phyloP scores from a whole-genome alignment of 1,140 invertebrate species.

The Chionoecetes opilio region DNA sequence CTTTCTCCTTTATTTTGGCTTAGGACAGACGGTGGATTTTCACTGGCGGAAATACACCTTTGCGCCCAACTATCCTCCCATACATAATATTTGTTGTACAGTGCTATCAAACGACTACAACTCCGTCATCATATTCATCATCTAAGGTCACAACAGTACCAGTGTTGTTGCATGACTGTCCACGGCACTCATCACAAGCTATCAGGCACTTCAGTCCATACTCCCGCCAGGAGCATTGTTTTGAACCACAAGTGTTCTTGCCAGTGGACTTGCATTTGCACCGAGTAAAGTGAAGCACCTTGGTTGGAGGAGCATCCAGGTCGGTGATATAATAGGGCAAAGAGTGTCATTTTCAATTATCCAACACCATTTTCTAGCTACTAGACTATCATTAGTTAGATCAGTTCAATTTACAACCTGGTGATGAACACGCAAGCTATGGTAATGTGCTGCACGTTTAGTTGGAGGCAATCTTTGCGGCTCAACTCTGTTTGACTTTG shows the following conservation, averaged over 20 bases:
- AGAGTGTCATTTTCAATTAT: slow-evolving; percentile 27
- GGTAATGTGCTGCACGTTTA: slow-evolving; percentile 61
- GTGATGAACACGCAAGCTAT: slow-evolving; percentile 50
- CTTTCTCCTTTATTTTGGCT: too few species aligned
- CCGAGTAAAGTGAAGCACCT: slow-evolving; percentile 44
- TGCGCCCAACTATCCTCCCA: too few species aligned
- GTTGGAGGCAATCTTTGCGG: slow-evolving; percentile 37
- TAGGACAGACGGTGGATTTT: too few species aligned
- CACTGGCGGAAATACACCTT: too few species aligned
- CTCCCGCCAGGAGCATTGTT: slow-evolving; percentile 34
- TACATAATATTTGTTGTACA: too few species aligned
- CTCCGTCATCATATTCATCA: too few species aligned
- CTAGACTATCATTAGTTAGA: slow-evolving; percentile 55
- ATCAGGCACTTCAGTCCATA: slow-evolving; percentile 45
- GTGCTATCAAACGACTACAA: too few species aligned
- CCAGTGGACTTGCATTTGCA: slow-evolving; percentile 55
- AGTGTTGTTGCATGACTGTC: slow-evolving; percentile 58
- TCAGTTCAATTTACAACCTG: slow-evolving; percentile 49
- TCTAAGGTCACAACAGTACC: slow-evolving; percentile 31
- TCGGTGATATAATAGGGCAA: neutral
- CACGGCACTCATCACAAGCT: slow-evolving; percentile 64
- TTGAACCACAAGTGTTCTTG: slow-evolving; percentile 49
- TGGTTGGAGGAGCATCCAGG: slow-evolving; percentile 61
- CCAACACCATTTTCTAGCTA: slow-evolving; percentile 24
- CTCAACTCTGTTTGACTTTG: slow-evolving; percentile 65